A percentile compares a stretch with the other conserved stretches of the same genome.
Evolutionary conservation across 2,888 invertebrate species (phyloP).

Genomic region (Galeopsomyia nigrocyanea): DNA sequence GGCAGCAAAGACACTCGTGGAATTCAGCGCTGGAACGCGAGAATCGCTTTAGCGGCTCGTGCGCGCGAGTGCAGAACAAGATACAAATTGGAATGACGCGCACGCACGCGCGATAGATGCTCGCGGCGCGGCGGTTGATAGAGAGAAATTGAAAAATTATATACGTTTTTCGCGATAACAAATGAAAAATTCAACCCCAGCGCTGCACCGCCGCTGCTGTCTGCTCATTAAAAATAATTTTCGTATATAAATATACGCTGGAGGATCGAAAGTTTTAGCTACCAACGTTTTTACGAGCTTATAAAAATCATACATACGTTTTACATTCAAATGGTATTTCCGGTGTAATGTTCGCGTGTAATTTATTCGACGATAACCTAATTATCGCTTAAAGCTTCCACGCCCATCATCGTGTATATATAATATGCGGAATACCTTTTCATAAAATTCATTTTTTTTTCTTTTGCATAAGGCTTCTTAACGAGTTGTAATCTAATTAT

Average conservation of each 20-base stretch:
- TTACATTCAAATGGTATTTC: no score
- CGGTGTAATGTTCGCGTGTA: background rate
- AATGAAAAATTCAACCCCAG: slow-evolving; percentile 6
- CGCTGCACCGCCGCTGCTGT: slow-evolving; percentile 21
- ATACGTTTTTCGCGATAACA: background rate
- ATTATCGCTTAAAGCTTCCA: slow-evolving; percentile 17
- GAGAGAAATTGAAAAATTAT: slow-evolving; percentile 14
- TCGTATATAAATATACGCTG: no score
- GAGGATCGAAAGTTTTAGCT: no score
- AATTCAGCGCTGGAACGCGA: slow-evolving; percentile 37
- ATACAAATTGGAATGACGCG: slow-evolving; percentile 46
- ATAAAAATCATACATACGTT: background rate
- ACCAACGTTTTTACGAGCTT: no score
- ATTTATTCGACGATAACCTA: slow-evolving; percentile 32
- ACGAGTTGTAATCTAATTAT: slow-evolving; percentile 38
- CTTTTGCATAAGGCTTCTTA: background rate
- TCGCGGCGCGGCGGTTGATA: slow-evolving; percentile 1
- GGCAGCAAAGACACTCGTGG: slow-evolving; percentile 35
- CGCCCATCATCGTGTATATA: slow-evolving; percentile 7
- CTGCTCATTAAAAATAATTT: slow-evolving; percentile 28
- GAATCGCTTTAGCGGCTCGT: slow-evolving; percentile 19
- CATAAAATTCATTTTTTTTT: slow-evolving; percentile 16
- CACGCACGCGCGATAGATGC: background rate
- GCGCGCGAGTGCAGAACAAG: slow-evolving; percentile 30
- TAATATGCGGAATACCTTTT: background rate